phyloP scores from a whole-genome alignment of 2,113 vertebrate genomes.

The Chiloscyllium plagiosum region DNA sequence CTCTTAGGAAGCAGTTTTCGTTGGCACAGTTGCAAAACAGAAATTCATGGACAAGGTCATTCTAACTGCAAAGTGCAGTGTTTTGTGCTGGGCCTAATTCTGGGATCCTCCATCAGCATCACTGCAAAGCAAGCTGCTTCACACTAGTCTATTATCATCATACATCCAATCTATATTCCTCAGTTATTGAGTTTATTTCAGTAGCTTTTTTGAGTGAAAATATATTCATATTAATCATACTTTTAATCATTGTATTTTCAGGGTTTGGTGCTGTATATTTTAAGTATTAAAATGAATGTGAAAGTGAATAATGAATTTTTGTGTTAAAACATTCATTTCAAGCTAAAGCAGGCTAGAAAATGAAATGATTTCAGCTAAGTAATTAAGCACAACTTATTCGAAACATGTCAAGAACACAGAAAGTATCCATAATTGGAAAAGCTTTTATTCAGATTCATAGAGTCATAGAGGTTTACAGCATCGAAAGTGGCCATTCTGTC shows the following conservation, averaged over 20 bases:
- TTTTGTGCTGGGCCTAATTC: background rate
- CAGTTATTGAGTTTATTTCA: background rate
- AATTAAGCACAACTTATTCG: background rate
- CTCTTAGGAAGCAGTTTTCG: background rate
- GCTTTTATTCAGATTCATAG: background rate
- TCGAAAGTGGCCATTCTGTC: too few relatives aligned
- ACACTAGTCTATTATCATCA: background rate
- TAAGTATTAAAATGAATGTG: background rate
- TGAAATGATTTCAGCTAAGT: background rate
- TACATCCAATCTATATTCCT: background rate
- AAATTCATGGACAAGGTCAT: background rate
- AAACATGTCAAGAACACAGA: background rate
- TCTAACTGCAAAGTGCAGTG: background rate
- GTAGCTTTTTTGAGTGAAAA: background rate
- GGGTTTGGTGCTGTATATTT: background rate
- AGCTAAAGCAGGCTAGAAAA: background rate
- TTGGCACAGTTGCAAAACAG: background rate
- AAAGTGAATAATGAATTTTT: background rate
- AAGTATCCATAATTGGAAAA: background rate
- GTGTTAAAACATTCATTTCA: background rate
- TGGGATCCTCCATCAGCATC: background rate
- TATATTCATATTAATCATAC: too few relatives aligned
- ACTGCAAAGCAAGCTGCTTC: background rate
- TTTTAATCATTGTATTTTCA: background rate
- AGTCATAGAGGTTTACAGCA: too few relatives aligned